Base-by-base conservation (phyloP, 2,888 invertebrate species). In the Cenopis cana region DNA sequence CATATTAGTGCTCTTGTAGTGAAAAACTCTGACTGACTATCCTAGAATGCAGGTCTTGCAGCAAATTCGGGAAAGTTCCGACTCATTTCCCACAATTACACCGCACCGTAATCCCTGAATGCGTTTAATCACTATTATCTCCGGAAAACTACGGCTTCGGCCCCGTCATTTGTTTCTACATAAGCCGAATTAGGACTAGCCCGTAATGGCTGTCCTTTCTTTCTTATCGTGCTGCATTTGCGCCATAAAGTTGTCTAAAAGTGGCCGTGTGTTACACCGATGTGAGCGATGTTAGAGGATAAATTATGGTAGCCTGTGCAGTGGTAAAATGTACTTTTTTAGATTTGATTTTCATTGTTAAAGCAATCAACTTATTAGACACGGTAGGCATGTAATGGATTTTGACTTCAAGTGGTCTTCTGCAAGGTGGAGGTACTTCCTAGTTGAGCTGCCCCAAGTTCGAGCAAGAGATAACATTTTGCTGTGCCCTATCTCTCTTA, bases 141-240 rank as follows among this genome's bases (percentile, higher is more conserved):
- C 66, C 56, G 49, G 18, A 71, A 71, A 71, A 66, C 66, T 67
- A 71, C 71, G 66, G 66, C 49, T 66, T 46, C 59, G 60, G 50
- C 50, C 65, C 65, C 64, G 54, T 69, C 72, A 68, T 72, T 72
- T 69, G 65, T 73, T 68, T 68, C 69, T 69, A 41, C 69, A 66
- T 73, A 69, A 73, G 56, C 73, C 73, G 73, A 69, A 73, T 73
- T 73, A 73, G 60, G 65, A 56, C 56, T 38, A 50, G 36, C 24
- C 66, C 55, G 49, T 61, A 67, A 71, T 67, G 55, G 71, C 66
- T 69, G 67, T 69, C 69, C 73, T 62, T 72, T 72, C 74, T 74
- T 76, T 74, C 76, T 76, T 76, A 76, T 76, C 76, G 74, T 29
- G 54, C 49, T 66, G 72, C 70, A 69, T 76, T 75, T 71, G 74